Evolutionary conservation across 2,888 invertebrate genomes (phyloP).

Genomic region (Ophion obscuratus): DNA sequence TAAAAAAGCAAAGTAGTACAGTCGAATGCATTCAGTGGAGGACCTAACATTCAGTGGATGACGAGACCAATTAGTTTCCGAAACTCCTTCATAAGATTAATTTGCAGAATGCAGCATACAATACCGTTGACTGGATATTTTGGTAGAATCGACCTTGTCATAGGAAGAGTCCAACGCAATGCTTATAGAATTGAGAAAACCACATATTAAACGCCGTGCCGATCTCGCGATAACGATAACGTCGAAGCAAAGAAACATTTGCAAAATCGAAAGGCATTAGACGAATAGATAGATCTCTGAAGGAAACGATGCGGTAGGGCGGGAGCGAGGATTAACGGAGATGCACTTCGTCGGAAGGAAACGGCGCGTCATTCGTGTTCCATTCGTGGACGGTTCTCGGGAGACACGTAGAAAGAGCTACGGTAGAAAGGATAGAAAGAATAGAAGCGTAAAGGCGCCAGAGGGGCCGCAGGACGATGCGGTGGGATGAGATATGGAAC

Average conservation of each 20-base stretch:
- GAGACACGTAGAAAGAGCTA: conserved; percentile 51
- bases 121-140: neutral
- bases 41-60: too few species aligned
- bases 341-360: conserved; percentile 82
- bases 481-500: conserved; percentile 61
- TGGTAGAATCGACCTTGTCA: neutral
- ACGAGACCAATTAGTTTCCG: too few species aligned
- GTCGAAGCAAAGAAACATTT: neutral
- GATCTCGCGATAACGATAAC: neutral
- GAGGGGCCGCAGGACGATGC: conserved; percentile 51
- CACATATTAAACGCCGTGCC: neutral
- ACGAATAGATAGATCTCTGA: conserved; percentile 9
- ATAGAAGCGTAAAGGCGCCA: conserved; percentile 39
- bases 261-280: neutral
- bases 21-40: too few species aligned
- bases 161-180: neutral
- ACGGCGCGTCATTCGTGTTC: conserved; percentile 37
- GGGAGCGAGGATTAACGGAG: conserved; percentile 66
- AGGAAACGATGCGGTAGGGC: conserved; percentile 64
- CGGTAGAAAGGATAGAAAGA: conserved; percentile 52
- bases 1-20: too few species aligned
- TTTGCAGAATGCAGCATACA: too few species aligned
- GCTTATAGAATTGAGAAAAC: neutral
- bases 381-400: conserved; percentile 41
- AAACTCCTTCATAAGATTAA: too few species aligned